Percentiles rank a stretch among this genome's conserved stretches.
These are phyloP conservation scores for Sebastes aleutianus DNA, from an alignment of 2,797 vertebrate genomes.

Conservation along the genomic window DNA sequence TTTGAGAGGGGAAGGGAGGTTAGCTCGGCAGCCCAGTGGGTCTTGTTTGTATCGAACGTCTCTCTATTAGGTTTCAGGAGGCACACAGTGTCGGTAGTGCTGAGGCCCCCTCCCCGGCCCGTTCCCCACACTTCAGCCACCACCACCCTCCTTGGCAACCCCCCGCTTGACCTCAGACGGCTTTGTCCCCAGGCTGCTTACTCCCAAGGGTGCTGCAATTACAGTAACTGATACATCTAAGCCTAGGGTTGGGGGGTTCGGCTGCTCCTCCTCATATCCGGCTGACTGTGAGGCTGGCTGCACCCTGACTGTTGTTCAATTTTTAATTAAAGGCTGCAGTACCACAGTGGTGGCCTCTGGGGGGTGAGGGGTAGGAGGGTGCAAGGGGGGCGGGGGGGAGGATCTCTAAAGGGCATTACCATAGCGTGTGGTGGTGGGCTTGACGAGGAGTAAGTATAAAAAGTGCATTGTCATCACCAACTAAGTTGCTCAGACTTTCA, in stretches of 20 bases:
- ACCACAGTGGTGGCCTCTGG: constrained; percentile 52
- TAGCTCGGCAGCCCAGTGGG: constrained; percentile 45
- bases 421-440: constrained; percentile 1
- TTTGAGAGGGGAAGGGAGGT: constrained; percentile 50
- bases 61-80: constrained; percentile 79
- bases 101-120: constrained; percentile 34
- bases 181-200: constrained; percentile 72
- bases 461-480: constrained; percentile 24
- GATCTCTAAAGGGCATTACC: constrained; percentile 48
- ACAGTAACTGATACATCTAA: constrained; percentile 85
- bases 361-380: constrained; percentile 17
- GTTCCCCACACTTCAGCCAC: constrained; percentile 68
- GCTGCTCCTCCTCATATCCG: constrained; percentile 79
- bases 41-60: constrained; percentile 71
- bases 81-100: constrained; percentile 52
- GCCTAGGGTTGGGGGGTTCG: constrained; percentile 72
- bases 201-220: constrained; percentile 79
- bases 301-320: constrained; percentile 69
- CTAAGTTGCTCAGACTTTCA: background rate
- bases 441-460: constrained; percentile 35
- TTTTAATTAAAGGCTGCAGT: constrained; percentile 82
- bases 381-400: constrained; percentile 39
- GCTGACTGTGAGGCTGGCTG: constrained; percentile 77
- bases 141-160: constrained; percentile 64
- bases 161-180: constrained; percentile 74